phyloP scores from a whole-genome alignment of 2,797 vertebrate species.

The Sebastes oblongus region DNA sequence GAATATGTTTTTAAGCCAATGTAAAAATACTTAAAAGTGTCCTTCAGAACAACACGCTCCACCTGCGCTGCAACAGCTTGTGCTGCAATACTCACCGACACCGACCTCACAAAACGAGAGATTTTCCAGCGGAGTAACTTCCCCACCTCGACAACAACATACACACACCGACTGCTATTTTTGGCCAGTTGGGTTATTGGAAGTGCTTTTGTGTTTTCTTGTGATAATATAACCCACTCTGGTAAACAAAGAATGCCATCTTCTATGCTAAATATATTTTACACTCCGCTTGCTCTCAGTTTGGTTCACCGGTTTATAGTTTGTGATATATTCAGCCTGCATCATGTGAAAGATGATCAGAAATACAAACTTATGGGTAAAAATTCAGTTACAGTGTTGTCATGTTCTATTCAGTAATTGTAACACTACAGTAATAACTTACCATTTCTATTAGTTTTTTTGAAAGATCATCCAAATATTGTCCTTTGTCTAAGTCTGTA shows the following conservation, averaged over 20 bases:
- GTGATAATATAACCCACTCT: conserved; percentile 6
- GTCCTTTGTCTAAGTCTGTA: background rate
- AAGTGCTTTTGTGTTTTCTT: background rate
- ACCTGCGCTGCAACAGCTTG: background rate
- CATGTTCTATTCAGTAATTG: background rate
- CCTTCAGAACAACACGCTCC: background rate
- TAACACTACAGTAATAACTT: background rate
- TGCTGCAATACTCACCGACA: background rate
- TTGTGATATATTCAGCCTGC: conserved; percentile 7
- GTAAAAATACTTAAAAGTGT: background rate
- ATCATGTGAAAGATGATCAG: background rate
- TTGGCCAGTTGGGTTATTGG: background rate
- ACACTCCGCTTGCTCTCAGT: conserved; percentile 14
- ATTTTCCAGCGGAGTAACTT: background rate
- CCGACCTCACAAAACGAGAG: background rate
- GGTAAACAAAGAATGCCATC: conserved; percentile 25
- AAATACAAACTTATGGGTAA: background rate
- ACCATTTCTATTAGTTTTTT: background rate
- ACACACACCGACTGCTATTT: background rate
- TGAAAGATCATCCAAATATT: background rate
- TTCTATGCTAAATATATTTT: conserved; percentile 29
- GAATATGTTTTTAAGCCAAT: background rate
- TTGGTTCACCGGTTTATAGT: background rate
- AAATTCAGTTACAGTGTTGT: background rate
- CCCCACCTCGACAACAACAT: background rate